Evolutionary conservation across 2,113 vertebrate genomes (phyloP).

Genomic region (Oryzias javanicus): DNA sequence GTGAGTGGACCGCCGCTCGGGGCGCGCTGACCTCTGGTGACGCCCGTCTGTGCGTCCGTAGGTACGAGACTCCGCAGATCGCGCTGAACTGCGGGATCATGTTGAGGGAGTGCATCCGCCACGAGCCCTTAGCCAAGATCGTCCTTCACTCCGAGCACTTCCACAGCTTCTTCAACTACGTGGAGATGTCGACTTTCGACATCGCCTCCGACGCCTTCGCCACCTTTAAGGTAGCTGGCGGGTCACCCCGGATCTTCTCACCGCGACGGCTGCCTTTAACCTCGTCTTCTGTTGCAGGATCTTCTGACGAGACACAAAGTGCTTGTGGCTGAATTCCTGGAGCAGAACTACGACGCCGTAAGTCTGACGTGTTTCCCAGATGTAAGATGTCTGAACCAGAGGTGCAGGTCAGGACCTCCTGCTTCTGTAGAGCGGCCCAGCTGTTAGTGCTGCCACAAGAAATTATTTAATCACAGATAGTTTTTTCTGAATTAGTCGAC

Average conservation of each 20-base stretch:
- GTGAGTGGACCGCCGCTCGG: conserved; percentile 67
- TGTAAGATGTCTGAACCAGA: too few species aligned
- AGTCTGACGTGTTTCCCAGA: conserved; percentile 59
- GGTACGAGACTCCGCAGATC: conserved; percentile 92
- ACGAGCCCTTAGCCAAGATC: conserved; percentile 93
- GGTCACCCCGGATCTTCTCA: not conserved
- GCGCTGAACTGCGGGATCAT: conserved; percentile 96
- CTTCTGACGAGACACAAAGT: conserved; percentile 95
- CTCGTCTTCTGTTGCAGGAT: conserved; percentile 75
- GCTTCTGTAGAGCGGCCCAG: too few species aligned
- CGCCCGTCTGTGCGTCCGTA: conserved; percentile 31
- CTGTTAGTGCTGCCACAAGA: too few species aligned
- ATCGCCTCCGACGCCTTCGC: conserved; percentile 98
- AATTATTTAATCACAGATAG: too few species aligned
- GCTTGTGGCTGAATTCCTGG: conserved; percentile 90
- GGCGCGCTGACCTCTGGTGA: too few species aligned
- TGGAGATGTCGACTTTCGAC: conserved; percentile 97
- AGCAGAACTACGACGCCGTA: conserved; percentile 92
- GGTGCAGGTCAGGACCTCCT: not conserved
- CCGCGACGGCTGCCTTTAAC: not conserved
- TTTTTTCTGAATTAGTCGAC: too few species aligned
- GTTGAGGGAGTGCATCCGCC: conserved; percentile 94
- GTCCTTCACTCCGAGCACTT: conserved; percentile 90
- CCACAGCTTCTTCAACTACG: conserved; percentile 91
- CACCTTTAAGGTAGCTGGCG: conserved; percentile 88